A percentile compares a stretch with the other conserved stretches of the same genome.
These are phyloP conservation scores for Hydroisotoma schaefferi DNA, from an alignment of 2,888 invertebrate species.

Conservation along the genomic window DNA sequence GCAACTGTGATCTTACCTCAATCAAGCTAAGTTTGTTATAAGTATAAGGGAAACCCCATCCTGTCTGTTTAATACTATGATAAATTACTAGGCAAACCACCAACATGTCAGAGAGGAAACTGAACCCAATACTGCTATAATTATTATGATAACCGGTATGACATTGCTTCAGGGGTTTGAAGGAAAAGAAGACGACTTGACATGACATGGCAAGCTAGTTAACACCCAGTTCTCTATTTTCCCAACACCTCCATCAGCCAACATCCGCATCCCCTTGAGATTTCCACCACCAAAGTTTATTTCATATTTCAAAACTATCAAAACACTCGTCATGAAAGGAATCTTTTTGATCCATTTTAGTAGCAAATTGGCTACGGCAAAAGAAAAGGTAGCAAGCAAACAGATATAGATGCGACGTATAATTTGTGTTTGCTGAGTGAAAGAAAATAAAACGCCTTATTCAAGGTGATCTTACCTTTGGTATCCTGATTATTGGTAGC, in stretches of 20 bases:
- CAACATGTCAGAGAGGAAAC: background rate
- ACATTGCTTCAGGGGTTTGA: background rate
- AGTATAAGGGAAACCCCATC: background rate
- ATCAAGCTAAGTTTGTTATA: background rate
- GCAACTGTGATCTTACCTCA: constrained; percentile 5
- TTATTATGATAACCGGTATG: background rate
- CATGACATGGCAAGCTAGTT: constrained; percentile 10
- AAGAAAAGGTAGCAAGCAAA: too few relatives aligned
- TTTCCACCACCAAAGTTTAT: too few relatives aligned
- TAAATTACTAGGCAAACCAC: constrained; percentile 5
- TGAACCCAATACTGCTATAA: background rate
- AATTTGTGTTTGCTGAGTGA: background rate
- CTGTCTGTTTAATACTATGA: too few relatives aligned
- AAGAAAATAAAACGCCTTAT: background rate
- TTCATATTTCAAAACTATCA: too few relatives aligned
- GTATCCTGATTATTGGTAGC: constrained; percentile 23
- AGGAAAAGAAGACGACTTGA: constrained; percentile 6
- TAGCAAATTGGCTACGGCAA: too few relatives aligned
- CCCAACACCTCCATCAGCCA: too few relatives aligned
- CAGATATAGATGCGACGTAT: background rate
- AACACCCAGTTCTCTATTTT: constrained; percentile 10
- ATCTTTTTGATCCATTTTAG: too few relatives aligned
- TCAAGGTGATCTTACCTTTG: constrained; percentile 27
- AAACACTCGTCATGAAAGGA: too few relatives aligned
- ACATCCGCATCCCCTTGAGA: too few relatives aligned